Base-by-base conservation (phyloP, 2,113 vertebrate genomes). In the Noctilio leporinus region DNA sequence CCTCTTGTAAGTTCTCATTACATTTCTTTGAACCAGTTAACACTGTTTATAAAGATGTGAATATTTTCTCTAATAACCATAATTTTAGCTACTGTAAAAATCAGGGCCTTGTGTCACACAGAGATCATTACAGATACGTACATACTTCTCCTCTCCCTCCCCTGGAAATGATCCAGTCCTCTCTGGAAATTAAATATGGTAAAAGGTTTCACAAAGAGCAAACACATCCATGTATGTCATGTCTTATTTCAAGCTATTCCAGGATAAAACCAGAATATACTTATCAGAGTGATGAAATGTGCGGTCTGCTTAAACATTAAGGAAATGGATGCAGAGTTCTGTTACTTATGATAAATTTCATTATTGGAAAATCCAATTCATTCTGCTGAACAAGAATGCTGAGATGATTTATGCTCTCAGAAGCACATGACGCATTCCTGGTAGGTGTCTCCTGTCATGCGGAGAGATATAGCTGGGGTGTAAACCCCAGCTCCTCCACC, bases 41-140 rank as follows among this genome's bases (percentile, higher is more conserved):
- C 89, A 72, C 67, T 96, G 91, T 95, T 97, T 97, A 96, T 96
- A 89, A 96, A 96, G 96, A 95, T 76, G 93, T 96, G 86, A 85
- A 40, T 95, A 95, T 96, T 97, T 97, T 91, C 94, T 94, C 92
- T 96, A 96, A 97, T 96, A 97, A 97, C 92, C 64, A 51, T 96
- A 95, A 97, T 96, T 96, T 95, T 89, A 90, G 83, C 77, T 94
- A 93, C 85, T 94, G 49, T 96, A 95, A 96, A 97, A 97, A 93
- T 70, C 88, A 67, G 86, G 65, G 51, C 89, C 87, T 77, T 35
- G 0, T 83, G 83, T 95, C 92, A 92, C n/a, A 3, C 87, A 94
- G 94, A 86, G 94, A 97, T 93, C 91, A 77, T 95, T 95, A 93
- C 75, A 89, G 73, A 91, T 86, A 86, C 26, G 0, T 16, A 22